Evolutionary conservation across 2,888 invertebrate genomes (phyloP), one percentile per base, ranked within the genome.

Genomic region (Melanotus villosus): DNA sequence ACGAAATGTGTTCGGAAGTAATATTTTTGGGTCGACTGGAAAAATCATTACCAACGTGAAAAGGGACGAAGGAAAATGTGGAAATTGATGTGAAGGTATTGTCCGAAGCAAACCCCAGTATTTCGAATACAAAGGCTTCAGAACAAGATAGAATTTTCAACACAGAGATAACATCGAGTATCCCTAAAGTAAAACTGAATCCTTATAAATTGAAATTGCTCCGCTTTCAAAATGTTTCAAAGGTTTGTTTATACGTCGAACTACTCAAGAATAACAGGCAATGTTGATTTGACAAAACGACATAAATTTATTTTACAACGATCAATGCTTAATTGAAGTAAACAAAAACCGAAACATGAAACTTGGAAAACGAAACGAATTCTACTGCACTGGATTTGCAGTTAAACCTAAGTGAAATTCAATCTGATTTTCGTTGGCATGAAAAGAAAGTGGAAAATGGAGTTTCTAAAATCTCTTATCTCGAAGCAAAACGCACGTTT

Each of bases 1-100:
- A n/a, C n/a, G n/a, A n/a, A 43, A 43, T 43, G 19, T 16, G 19
- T 18, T 19, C 18, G 43, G 43, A 43, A 43, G 19, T 43, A 43
- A 43, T 43, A 43, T 43, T 43, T 43, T 43, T 43, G 43, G 43
- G 19, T n/a, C 19, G 19, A 18, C 19, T 7, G 43, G 12, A 50
- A 21, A 50, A 50, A 50, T 50, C 50, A 30, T 50, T 50, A 50
- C 50, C 12, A 12, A 50, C 50, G 50, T 30, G 50, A 26, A 50
- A 10, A 12, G 50, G 50, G 50, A 23, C 9, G 50, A 30, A 23
- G 50, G 50, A 50, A 50, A 16, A 43, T 30, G 50, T 30, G 50
- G 30, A 50, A 50, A 50, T 50, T 50, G 50, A 30, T 30, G 26
- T 23, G 50, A 30, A n/a, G 50, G 50, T 26, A 50, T 50, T 50